Evolutionary conservation across 2,888 invertebrate species (phyloP).

Genomic region (Busseola fusca): DNA sequence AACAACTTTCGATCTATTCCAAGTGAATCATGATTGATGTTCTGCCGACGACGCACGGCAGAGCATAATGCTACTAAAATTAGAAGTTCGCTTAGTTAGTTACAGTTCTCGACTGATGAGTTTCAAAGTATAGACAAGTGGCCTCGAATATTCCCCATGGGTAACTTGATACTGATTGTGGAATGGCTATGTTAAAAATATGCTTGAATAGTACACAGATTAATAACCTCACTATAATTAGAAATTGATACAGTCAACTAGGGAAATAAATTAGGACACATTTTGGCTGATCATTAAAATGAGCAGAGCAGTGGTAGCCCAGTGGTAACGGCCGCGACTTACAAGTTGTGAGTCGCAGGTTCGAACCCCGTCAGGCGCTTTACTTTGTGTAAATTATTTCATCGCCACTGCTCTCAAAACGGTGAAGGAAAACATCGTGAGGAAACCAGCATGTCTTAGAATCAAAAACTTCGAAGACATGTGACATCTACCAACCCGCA

Average conservation of each 20-base stretch:
- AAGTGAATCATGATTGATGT: slow-evolving; percentile 78
- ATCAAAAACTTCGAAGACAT: too few relatives aligned
- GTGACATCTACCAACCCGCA: too few relatives aligned
- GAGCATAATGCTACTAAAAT: slow-evolving; percentile 75
- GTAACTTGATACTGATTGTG: slow-evolving; percentile 37
- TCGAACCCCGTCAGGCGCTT: too few relatives aligned
- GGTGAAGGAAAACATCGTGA: too few relatives aligned
- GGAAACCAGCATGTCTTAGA: too few relatives aligned
- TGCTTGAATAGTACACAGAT: not conserved
- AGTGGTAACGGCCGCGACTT: too few relatives aligned
- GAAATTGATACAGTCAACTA: not conserved
- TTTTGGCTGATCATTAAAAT: too few relatives aligned
- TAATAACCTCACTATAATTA: not conserved
- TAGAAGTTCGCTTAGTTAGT: slow-evolving; percentile 69
- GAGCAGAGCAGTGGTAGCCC: too few relatives aligned
- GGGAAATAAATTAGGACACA: not conserved
- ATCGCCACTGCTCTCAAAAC: too few relatives aligned
- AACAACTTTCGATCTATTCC: slow-evolving; percentile 62
- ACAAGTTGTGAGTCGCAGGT: too few relatives aligned
- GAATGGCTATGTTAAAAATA: slow-evolving; percentile 12
- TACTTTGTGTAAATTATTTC: too few relatives aligned
- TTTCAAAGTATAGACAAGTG: slow-evolving; percentile 56
- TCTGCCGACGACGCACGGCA: slow-evolving; percentile 69
- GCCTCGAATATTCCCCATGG: slow-evolving; percentile 42
- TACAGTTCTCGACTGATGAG: slow-evolving; percentile 62